phyloP scores from a whole-genome alignment of 2,888 invertebrate species.

The Parnassius smintheus region DNA sequence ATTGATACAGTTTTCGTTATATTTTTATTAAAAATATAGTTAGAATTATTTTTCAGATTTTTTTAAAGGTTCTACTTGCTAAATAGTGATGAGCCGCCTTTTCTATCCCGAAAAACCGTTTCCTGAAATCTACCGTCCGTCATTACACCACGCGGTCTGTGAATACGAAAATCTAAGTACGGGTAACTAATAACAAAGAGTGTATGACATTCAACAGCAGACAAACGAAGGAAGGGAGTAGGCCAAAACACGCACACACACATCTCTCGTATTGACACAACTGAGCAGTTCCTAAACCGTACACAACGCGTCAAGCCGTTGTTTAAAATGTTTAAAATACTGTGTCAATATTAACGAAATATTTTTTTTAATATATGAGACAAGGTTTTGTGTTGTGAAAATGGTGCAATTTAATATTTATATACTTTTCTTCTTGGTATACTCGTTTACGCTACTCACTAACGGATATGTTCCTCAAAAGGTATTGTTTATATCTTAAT shows the following conservation, averaged over 20 bases:
- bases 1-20: too few relatives aligned
- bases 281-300: constrained; percentile 15
- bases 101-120: too few relatives aligned
- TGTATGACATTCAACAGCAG: not conserved
- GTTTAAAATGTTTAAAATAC: constrained; percentile 10
- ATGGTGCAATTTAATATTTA: constrained; percentile 36
- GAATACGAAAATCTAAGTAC: too few relatives aligned
- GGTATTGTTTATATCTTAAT: constrained; percentile 30
- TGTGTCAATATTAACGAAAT: not conserved
- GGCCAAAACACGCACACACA: constrained; percentile 14
- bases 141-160: too few relatives aligned
- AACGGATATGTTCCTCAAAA: constrained; percentile 35
- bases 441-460: constrained; percentile 31
- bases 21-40: too few relatives aligned
- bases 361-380: not conserved
- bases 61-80: too few relatives aligned
- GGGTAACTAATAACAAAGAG: not conserved
- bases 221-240: not conserved
- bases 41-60: too few relatives aligned
- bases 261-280: constrained; percentile 24
- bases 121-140: too few relatives aligned
- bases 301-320: constrained; percentile 14
- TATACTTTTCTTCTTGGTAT: constrained; percentile 36
- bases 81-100: too few relatives aligned
- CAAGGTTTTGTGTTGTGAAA: constrained; percentile 14